phyloP scores from a whole-genome alignment of 2,113 vertebrate genomes.

The Lampris megalopsis region DNA sequence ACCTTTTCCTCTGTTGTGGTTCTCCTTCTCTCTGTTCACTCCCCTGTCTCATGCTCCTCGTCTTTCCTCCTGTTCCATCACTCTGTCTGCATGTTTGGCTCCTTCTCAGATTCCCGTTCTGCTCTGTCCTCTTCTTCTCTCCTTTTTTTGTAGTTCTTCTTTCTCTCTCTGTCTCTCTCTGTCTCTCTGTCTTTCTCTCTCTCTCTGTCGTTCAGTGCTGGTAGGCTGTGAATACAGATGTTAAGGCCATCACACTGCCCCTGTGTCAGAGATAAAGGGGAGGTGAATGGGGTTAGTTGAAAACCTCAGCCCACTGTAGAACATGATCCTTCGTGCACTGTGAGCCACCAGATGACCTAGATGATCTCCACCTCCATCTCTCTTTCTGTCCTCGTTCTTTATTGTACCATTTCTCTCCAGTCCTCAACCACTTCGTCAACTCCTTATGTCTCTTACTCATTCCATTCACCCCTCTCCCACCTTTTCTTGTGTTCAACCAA shows the following conservation, averaged over 20 bases:
- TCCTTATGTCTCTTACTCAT: constrained; percentile 1
- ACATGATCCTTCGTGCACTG: constrained; percentile 54
- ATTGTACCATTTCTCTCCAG: constrained; percentile 19
- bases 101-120: background rate
- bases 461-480: background rate
- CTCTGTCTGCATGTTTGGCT: background rate
- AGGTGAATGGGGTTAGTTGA: constrained; percentile 39
- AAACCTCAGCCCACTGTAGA: constrained; percentile 56
- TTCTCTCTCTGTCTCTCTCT: background rate
- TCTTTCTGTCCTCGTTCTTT: constrained; percentile 11
- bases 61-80: background rate
- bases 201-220: background rate
- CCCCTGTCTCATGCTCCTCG: constrained; percentile 30
- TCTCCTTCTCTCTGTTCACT: constrained; percentile 1
- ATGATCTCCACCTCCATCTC: constrained; percentile 35
- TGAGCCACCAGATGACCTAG: constrained; percentile 62
- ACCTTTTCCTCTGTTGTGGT: background rate
- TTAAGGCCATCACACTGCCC: constrained; percentile 44
- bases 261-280: constrained; percentile 1
- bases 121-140: constrained; percentile 18
- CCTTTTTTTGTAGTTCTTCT: background rate
- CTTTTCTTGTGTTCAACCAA: background rate
- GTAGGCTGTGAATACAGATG: constrained; percentile 54
- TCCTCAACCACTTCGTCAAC: background rate
- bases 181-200: background rate